Evolutionary conservation across 2,888 invertebrate species (phyloP).

Genomic region (Calliphora vomitoria): DNA sequence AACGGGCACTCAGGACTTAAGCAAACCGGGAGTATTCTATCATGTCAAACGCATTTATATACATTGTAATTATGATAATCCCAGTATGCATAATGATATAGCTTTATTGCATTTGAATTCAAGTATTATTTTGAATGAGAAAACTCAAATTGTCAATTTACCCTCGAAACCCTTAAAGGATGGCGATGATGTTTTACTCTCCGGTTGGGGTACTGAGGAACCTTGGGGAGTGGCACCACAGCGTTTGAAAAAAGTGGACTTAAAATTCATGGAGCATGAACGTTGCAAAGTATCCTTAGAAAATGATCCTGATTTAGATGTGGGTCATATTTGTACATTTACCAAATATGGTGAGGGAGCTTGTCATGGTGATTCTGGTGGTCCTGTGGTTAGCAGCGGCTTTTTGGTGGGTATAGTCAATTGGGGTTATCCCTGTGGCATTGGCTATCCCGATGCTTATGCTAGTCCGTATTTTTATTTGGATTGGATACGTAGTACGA

Average conservation of each 20-base stretch:
- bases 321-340: constrained; percentile 87
- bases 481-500: constrained; percentile 80
- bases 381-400: constrained; percentile 78
- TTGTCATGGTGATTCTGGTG: constrained; percentile 82
- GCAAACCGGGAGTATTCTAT: constrained; percentile 71
- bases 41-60: constrained; percentile 76
- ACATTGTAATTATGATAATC: constrained; percentile 80
- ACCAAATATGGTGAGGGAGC: constrained; percentile 85
- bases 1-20: constrained; percentile 79
- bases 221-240: constrained; percentile 85
- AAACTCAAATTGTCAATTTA: constrained; percentile 86
- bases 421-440: constrained; percentile 82
- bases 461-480: constrained; percentile 77
- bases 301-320: constrained; percentile 84
- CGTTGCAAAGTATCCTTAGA: constrained; percentile 82
- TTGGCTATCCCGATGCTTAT: constrained; percentile 80
- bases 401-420: constrained; percentile 81
- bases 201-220: constrained; percentile 87
- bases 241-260: constrained; percentile 86
- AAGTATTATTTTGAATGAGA: constrained; percentile 85
- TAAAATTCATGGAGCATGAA: constrained; percentile 85
- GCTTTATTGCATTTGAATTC: constrained; percentile 87
- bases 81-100: constrained; percentile 87
- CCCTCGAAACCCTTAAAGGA: constrained; percentile 86
- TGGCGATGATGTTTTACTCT: constrained; percentile 85